Evolutionary conservation across 2,113 vertebrate species (phyloP).

Genomic region (Myocastor coypus): DNA sequence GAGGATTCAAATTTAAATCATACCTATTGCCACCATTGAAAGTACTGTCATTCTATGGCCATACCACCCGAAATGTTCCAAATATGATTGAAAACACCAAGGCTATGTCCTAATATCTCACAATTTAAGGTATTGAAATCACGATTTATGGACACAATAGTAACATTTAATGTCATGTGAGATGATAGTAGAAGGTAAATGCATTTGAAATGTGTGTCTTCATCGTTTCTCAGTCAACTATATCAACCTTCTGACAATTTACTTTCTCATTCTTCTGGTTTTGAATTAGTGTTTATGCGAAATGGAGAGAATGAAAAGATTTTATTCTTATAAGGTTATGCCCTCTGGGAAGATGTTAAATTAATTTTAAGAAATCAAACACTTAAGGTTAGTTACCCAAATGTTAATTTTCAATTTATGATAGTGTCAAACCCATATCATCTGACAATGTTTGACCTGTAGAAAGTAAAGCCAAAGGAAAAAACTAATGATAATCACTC

Average conservation of each 20-base stretch:
- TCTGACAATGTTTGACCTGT: background rate
- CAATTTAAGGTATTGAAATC: background rate
- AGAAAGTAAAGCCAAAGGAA: background rate
- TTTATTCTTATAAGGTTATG: background rate
- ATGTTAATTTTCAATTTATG: background rate
- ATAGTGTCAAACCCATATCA: background rate
- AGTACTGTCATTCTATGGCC: background rate
- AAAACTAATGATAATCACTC: background rate
- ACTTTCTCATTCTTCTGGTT: background rate
- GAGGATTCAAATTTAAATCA: background rate
- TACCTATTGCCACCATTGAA: background rate
- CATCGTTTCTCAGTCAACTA: background rate
- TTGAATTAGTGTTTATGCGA: background rate
- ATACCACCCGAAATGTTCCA: background rate
- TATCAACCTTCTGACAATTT: background rate
- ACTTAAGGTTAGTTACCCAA: background rate
- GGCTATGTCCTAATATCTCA: background rate
- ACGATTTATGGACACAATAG: background rate
- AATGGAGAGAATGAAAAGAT: background rate
- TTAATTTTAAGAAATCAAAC: constrained; percentile 5
- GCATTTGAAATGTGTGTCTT: background rate
- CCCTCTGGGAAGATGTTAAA: background rate
- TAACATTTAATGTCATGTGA: background rate
- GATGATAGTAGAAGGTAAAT: background rate
- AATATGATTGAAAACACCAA: background rate